A percentile compares a stretch with the other conserved stretches of the same genome.
phyloP scores from a whole-genome alignment of 2,888 invertebrate genomes.

The Phorcus lineatus region DNA sequence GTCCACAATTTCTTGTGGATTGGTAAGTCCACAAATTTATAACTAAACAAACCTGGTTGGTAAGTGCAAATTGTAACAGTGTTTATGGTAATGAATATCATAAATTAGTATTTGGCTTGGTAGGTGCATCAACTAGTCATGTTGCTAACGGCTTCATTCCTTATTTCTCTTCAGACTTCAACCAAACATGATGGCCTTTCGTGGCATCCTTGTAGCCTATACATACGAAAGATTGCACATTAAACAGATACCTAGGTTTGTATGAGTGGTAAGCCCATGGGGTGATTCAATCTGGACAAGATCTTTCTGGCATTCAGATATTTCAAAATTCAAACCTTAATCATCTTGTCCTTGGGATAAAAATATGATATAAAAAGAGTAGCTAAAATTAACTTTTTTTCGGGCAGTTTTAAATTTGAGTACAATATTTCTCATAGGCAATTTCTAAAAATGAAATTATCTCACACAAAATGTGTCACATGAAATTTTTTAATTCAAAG shows the following conservation, averaged over 20 bases:
- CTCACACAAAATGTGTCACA: background rate
- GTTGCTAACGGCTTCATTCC: slow-evolving; percentile 32
- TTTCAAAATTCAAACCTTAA: background rate
- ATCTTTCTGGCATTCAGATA: background rate
- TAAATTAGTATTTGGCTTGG: no score
- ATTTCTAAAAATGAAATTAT: background rate
- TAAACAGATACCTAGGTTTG: slow-evolving; percentile 24
- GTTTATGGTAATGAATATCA: no score
- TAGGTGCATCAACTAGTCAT: background rate
- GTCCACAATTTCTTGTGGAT: background rate
- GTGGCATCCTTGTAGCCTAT: slow-evolving; percentile 37
- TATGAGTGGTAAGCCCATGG: slow-evolving; percentile 21
- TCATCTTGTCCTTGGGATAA: background rate
- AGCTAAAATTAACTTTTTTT: background rate
- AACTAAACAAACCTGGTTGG: background rate
- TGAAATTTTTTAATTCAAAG: background rate
- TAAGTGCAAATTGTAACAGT: background rate
- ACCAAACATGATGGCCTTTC: slow-evolving; percentile 47
- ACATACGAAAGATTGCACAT: slow-evolving; percentile 37
- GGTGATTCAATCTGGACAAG: background rate
- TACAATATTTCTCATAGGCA: background rate
- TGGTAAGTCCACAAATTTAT: slow-evolving; percentile 1
- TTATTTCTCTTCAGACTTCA: slow-evolving; percentile 60
- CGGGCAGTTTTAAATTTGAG: background rate
- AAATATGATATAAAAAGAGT: background rate